Evolutionary conservation across 2,888 invertebrate species (phyloP).

Genomic region (Myathropa florea): DNA sequence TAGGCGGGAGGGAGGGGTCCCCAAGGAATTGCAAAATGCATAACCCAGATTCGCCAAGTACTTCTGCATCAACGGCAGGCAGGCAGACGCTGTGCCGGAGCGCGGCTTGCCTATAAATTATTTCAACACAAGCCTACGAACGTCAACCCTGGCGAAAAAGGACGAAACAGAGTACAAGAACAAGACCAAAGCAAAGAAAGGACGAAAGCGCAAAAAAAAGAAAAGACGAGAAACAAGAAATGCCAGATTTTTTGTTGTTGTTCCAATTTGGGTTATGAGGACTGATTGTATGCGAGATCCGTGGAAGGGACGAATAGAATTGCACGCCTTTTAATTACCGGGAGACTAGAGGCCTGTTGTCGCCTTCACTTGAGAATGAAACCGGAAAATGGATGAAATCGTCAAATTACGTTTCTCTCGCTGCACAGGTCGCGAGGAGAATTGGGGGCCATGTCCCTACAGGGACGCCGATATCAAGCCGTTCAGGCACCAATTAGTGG

Average conservation of each 20-base stretch:
- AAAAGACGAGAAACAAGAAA: constrained; percentile 12
- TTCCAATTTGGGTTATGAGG: constrained; percentile 54
- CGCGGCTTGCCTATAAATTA: constrained; percentile 51
- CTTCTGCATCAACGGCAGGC: constrained; percentile 47
- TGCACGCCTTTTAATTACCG: constrained; percentile 42
- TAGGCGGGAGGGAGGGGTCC: constrained; percentile 7
- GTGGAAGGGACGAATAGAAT: constrained; percentile 24
- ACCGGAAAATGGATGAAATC: neutral
- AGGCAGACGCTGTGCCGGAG: neutral
- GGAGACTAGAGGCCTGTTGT: constrained; percentile 15
- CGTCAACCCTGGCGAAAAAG: constrained; percentile 24
- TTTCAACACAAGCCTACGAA: constrained; percentile 28
- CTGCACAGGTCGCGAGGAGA: neutral
- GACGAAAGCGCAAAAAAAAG: neutral
- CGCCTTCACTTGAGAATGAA: constrained; percentile 7
- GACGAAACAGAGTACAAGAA: neutral
- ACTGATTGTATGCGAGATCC: constrained; percentile 35
- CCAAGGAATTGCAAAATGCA: constrained; percentile 64
- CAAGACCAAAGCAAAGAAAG: constrained; percentile 2
- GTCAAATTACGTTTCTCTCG: constrained; percentile 13
- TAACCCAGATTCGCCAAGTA: constrained; percentile 61
- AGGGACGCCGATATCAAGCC: constrained; percentile 2
- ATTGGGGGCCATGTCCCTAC: neutral
- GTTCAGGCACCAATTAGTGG: constrained; percentile 49
- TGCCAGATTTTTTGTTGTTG: neutral